Evolutionary conservation across 1,140 invertebrate genomes (phyloP).

Genomic region (Heliconius hermathena): DNA sequence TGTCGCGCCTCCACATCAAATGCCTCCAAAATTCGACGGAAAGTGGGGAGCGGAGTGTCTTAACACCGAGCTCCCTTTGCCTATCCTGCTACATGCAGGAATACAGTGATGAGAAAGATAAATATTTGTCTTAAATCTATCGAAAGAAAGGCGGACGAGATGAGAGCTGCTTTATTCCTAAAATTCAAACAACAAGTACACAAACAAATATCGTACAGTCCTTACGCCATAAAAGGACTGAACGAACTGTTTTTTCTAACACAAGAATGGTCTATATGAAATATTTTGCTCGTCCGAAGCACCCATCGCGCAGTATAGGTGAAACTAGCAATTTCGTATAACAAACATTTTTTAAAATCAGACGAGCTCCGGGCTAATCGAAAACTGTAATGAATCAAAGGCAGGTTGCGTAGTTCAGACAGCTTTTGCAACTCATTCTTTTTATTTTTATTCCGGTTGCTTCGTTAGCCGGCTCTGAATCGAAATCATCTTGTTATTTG

Average conservation of each 20-base stretch:
- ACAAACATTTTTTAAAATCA: slow-evolving; percentile 50
- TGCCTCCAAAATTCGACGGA: too few species aligned
- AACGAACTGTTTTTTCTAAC: not conserved
- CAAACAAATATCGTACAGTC: not conserved
- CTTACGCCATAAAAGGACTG: not conserved
- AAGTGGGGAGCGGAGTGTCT: too few species aligned
- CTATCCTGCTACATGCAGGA: too few species aligned
- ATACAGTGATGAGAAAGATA: too few species aligned
- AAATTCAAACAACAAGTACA: not conserved
- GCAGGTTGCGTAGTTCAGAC: slow-evolving; percentile 66
- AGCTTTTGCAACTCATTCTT: slow-evolving; percentile 54
- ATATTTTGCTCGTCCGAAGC: slow-evolving; percentile 1
- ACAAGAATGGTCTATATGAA: not conserved
- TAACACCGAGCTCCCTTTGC: too few species aligned
- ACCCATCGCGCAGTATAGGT: slow-evolving; percentile 10
- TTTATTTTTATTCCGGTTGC: slow-evolving; percentile 58
- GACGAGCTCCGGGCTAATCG: slow-evolving; percentile 61
- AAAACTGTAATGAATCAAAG: slow-evolving; percentile 79
- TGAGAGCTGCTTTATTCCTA: too few species aligned
- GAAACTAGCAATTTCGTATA: slow-evolving; percentile 39
- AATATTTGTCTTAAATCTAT: not conserved
- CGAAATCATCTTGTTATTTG: slow-evolving; percentile 72
- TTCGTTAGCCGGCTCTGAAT: slow-evolving; percentile 69
- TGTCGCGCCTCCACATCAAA: too few species aligned
- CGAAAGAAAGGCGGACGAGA: not conserved